Evolutionary conservation across 2,113 vertebrate genomes (phyloP), one percentile per base, ranked within the genome.

Genomic region (Elephantulus edwardii): DNA sequence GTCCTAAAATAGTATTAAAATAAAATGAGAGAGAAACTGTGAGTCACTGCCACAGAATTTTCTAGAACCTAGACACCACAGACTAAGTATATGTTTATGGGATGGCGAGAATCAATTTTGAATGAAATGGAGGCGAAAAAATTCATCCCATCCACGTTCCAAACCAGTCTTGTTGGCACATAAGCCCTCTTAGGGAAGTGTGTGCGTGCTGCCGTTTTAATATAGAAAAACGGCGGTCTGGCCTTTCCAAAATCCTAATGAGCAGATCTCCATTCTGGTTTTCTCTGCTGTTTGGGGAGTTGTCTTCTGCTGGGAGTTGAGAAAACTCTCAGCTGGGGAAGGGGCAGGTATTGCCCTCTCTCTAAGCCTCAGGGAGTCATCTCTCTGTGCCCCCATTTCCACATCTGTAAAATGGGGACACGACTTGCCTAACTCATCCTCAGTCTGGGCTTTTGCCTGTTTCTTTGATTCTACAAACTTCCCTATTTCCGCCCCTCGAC

Each of bases 1-100:
- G 38, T 54, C 83, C 86, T 64, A 42, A 88, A 79, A 72, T 72
- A 7, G 35, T 52, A 71, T 90, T 58, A 44, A 93, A 86, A 58
- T 54, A 35, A 75, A 92, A 84, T 1, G 30, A 86, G 56, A 71
- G 60, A 42, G n/a, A 35, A 22, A 6, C 44, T 58, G 86, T 88
- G 95, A 68, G n/a, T 96, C 66, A 10, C 10, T 72, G 42, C 75
- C 16, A 13, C 58, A 76, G 76, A 80, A 83, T 80, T 83, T 79
- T 71, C 60, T 38, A 68, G 71, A 79, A 88, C 35, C 62, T 8
- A 70, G 68, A 44, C 58, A 70, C 74, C 81, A 20, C 30, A 33
- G 60, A 83, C 48, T 74, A 74, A 86, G 74, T 38, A 26, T 6
- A 11, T 60, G 46, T 94, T 76, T 77, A 81, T 28, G 79, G 46